phyloP scores from a whole-genome alignment of 2,113 vertebrate species.

The Chauna torquata region DNA sequence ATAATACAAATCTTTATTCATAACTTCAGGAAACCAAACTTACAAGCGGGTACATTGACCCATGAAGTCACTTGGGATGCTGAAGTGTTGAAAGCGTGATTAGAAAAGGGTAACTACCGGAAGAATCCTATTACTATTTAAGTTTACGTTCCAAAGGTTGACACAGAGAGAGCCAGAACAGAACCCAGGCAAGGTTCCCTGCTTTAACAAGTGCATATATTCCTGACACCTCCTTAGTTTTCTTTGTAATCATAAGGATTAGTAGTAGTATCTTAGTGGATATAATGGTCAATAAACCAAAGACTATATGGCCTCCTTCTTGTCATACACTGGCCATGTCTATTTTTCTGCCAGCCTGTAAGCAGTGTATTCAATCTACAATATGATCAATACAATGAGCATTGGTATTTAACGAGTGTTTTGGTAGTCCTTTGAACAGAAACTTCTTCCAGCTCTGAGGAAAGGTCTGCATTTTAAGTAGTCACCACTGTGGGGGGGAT shows the following conservation, averaged over 20 bases:
- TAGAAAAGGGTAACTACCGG: neutral
- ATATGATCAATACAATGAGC: conserved; percentile 1
- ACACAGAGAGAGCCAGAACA: neutral
- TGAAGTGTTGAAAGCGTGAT: neutral
- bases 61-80: neutral
- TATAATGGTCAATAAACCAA: neutral
- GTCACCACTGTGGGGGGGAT: conserved; percentile 29
- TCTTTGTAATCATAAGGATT: neutral
- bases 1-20: neutral
- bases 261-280: neutral
- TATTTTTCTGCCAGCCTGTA: neutral
- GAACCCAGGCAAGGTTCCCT: neutral
- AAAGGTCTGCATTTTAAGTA: conserved; percentile 56
- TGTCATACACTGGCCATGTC: neutral
- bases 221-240: neutral
- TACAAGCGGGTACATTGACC: neutral
- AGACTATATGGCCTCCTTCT: neutral
- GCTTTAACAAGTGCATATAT: neutral
- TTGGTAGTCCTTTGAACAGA: conserved; percentile 14
- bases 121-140: neutral
- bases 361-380: neutral
- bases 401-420: conserved; percentile 36
- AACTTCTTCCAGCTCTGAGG: neutral
- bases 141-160: neutral
- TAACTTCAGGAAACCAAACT: neutral